Conservation (phyloP, 2,888 invertebrate genomes). For the Nesidiocoris tenuis region DNA sequence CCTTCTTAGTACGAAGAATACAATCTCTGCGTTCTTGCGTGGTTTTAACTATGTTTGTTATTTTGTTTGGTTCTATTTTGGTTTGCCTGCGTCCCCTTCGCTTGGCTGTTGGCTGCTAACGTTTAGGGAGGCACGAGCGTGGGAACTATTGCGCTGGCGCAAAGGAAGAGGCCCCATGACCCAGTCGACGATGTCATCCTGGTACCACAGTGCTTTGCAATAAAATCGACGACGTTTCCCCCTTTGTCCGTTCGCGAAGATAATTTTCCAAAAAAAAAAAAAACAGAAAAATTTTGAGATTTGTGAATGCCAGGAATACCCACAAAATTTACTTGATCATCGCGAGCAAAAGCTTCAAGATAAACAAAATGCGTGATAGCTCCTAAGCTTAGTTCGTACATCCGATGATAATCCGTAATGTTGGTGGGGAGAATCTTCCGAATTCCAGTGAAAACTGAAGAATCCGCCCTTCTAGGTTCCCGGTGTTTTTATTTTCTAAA, state of each 20-base stretch:
- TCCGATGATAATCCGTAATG: too few relatives aligned
- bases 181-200: slow-evolving; percentile 86
- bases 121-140: slow-evolving; percentile 41
- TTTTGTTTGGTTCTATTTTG: slow-evolving; percentile 51
- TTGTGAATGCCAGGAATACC: neutral
- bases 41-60: slow-evolving; percentile 48
- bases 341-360: too few relatives aligned
- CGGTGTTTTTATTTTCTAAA: too few relatives aligned
- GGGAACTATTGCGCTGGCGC: slow-evolving; percentile 55
- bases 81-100: slow-evolving; percentile 50
- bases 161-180: slow-evolving; percentile 88
- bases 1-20: slow-evolving; percentile 7
- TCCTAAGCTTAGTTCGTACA: too few relatives aligned
- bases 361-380: too few relatives aligned
- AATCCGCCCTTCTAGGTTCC: too few relatives aligned
- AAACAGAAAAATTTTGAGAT: neutral
- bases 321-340: too few relatives aligned
- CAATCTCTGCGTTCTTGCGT: slow-evolving; percentile 30
- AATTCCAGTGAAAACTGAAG: too few relatives aligned
- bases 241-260: neutral
- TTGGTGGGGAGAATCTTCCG: too few relatives aligned
- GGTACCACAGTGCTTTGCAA: slow-evolving; percentile 81
- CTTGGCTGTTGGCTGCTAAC: slow-evolving; percentile 51
- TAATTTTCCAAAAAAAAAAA: neutral
- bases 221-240: slow-evolving; percentile 52